phyloP scores from a whole-genome alignment of 2,797 vertebrate species.

The Odontamblyopus rebecca region DNA sequence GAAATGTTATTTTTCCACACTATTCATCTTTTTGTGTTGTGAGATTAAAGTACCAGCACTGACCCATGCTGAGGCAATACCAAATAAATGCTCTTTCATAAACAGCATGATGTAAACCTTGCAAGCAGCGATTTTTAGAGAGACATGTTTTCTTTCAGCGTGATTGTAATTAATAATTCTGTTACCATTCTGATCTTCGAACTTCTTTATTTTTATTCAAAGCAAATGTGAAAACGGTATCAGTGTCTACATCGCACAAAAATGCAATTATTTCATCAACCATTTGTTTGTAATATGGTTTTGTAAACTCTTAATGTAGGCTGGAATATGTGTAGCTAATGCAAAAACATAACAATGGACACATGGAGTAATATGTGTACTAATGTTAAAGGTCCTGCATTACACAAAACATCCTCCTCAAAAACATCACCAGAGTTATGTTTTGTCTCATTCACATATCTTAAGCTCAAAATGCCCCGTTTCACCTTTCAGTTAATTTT shows the following conservation, averaged over 20 bases:
- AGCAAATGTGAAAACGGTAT: not conserved
- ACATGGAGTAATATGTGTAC: too few species aligned
- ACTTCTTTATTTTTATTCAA: not conserved
- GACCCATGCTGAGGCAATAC: constrained; percentile 20
- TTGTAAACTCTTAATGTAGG: not conserved
- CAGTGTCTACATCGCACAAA: not conserved
- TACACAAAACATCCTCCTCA: too few species aligned
- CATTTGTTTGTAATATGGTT: not conserved
- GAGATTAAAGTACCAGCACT: constrained; percentile 35
- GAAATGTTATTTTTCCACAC: constrained; percentile 35
- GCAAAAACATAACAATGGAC: too few species aligned
- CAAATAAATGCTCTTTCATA: constrained; percentile 30
- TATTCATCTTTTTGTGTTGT: constrained; percentile 30
- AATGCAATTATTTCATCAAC: constrained; percentile 5
- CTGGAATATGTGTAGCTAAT: too few species aligned
- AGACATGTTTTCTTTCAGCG: constrained; percentile 8
- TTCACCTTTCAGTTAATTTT: too few species aligned
- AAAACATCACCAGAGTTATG: too few species aligned
- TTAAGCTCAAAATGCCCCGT: too few species aligned
- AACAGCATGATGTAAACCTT: constrained; percentile 54
- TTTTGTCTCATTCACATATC: too few species aligned
- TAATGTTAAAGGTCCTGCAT: too few species aligned
- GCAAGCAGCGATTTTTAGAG: constrained; percentile 19
- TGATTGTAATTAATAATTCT: constrained; percentile 18
- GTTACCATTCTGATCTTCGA: constrained; percentile 7